These are phyloP conservation scores for Cichladusa arquata DNA, from an alignment of 2,113 vertebrate genomes.

Conservation along the genomic window DNA sequence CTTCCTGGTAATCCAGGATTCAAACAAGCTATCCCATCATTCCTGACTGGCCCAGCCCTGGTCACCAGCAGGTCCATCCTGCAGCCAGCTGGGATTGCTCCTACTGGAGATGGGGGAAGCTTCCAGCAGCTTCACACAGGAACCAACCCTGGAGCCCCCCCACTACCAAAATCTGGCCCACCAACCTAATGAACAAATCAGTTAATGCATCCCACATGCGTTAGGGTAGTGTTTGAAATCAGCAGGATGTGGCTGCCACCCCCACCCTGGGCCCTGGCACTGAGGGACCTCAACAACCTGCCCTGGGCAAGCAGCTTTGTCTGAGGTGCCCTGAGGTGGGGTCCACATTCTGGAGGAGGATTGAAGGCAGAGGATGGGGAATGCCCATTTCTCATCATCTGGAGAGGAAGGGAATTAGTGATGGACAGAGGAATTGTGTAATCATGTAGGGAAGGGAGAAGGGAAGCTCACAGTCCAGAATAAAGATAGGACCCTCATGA, in stretches of 20 bases:
- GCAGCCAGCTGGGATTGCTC: not conserved
- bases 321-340: not conserved
- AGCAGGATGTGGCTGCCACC: not conserved
- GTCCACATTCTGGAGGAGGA: not conserved
- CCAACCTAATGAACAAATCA: not conserved
- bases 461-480: not conserved
- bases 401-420: not conserved
- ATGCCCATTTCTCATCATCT: not conserved
- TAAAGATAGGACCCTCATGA: not conserved
- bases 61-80: not conserved
- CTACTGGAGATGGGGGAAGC: too few relatives aligned
- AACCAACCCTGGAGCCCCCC: not conserved
- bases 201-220: rapidly evolving
- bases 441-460: not conserved
- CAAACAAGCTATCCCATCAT: not conserved
- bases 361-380: not conserved
- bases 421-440: not conserved
- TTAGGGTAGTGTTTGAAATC: rapidly evolving
- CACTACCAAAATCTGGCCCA: rapidly evolving
- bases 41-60: not conserved
- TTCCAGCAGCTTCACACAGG: too few relatives aligned
- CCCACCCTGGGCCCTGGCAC: not conserved
- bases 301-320: not conserved
- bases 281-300: not conserved
- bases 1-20: conserved; percentile 39